A percentile compares a stretch with the other conserved stretches of the same genome.
These are phyloP conservation scores for Penaeus monodon DNA, from an alignment of 2,888 invertebrate species.

Conservation along the genomic window DNA sequence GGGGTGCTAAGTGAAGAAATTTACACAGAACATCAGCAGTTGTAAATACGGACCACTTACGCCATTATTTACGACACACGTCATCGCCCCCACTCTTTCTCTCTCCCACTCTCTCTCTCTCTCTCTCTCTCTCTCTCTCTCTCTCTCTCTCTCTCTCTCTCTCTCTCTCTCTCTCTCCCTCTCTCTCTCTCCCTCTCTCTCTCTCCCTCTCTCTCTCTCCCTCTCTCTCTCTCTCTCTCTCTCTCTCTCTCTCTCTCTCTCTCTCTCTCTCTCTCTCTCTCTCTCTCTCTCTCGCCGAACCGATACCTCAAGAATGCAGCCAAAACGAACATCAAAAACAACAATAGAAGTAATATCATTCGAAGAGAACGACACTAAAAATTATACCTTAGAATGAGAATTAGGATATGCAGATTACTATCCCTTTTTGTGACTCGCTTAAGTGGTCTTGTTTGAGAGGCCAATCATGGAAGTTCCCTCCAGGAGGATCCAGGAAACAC, in stretches of 20 bases:
- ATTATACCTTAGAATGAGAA: slow-evolving; percentile 20
- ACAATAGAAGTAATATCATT: too few species aligned
- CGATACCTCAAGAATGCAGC: too few species aligned
- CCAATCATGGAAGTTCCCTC: slow-evolving; percentile 27
- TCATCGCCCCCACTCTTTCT: background rate
- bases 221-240: background rate
- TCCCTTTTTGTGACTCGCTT: slow-evolving; percentile 44
- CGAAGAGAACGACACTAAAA: background rate
- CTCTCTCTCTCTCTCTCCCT: background rate
- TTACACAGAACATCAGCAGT: slow-evolving; percentile 26
- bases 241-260: background rate
- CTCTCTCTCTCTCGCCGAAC: background rate
- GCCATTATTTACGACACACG: slow-evolving; percentile 8
- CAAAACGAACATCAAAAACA: too few species aligned
- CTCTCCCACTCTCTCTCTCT: background rate
- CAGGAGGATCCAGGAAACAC: slow-evolving; percentile 29
- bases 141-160: background rate
- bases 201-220: background rate
- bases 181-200: background rate
- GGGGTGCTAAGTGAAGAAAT: slow-evolving; percentile 38
- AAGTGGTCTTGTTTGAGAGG: slow-evolving; percentile 13
- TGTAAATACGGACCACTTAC: slow-evolving; percentile 36
- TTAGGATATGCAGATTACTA: slow-evolving; percentile 51
- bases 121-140: background rate
- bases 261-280: background rate